Evolutionary conservation across 1,140 invertebrate genomes (phyloP), one percentile per base, ranked within the genome.

Genomic region (Eciton burchellii): DNA sequence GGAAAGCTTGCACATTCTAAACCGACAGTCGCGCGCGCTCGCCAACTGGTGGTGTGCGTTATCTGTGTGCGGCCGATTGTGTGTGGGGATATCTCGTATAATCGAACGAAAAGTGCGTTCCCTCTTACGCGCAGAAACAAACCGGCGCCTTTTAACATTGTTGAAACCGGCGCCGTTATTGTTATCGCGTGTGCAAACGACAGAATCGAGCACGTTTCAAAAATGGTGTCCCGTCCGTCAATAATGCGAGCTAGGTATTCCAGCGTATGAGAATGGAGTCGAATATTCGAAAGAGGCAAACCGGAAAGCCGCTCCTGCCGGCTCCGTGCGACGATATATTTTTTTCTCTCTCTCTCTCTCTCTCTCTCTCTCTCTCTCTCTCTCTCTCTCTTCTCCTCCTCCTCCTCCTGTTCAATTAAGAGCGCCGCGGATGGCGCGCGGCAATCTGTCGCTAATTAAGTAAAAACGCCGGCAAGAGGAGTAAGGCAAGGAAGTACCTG

Each of bases 401-500:
- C n/a, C n/a, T n/a, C n/a, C n/a, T n/a, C n/a, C n/a, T n/a, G n/a
- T n/a, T n/a, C n/a, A n/a, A n/a, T n/a, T n/a, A n/a, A n/a, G n/a
- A n/a, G n/a, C n/a, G n/a, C n/a, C n/a, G n/a, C 35, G 35, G 6
- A 21, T 11, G 24, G 45, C 45, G 35, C 45, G 21, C 49, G 19
- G 35, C 45, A 70, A 68, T 70, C 63, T 70, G 35, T 79, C 21
- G 52, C 24, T 45, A 70, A 77, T 68, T 68, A 77, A 77, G 70
- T 57, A 68, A 21, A 57, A 62, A 70, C 9, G 8, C 1, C 54
- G 47, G n/a, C 19, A 35, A 45, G 6, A 2, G 5, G 24, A 19
- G 35, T 21, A 29, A 9, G 45, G 0, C 6, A 19, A 76, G 35
- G 35, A 35, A 6, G 6, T 6, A 6, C 35, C 35, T 35, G 6